phyloP scores from a whole-genome alignment of 2,888 invertebrate genomes.

The Trichopoda pennipes region DNA sequence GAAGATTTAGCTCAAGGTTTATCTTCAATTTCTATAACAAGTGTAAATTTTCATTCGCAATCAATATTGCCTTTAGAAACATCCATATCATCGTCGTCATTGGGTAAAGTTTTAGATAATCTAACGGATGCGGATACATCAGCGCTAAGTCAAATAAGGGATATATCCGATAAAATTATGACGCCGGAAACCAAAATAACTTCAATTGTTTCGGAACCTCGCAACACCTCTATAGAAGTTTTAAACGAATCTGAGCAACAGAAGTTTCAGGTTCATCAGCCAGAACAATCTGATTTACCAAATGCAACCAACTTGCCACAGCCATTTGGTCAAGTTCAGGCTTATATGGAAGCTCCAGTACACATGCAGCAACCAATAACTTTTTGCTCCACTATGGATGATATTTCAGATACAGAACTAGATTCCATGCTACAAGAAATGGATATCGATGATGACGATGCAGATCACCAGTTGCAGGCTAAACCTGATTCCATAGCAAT shows the following conservation, averaged over 20 bases:
- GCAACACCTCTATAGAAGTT: conserved; percentile 53
- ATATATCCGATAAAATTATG: conserved; percentile 40
- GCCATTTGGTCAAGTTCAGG: conserved; percentile 35
- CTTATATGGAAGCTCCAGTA: conserved; percentile 8
- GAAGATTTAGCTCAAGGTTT: conserved; percentile 78
- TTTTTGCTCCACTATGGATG: conserved; percentile 81
- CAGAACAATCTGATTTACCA: conserved; percentile 18
- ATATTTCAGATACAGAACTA: conserved; percentile 81
- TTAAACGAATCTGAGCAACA: conserved; percentile 43
- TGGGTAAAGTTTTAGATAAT: conserved; percentile 75
- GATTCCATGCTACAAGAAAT: conserved; percentile 81
- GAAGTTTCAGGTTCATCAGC: not conserved
- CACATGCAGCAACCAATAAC: conserved; percentile 75
- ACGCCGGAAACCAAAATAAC: conserved; percentile 13
- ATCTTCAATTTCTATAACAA: conserved; percentile 79
- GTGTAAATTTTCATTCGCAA: conserved; percentile 72
- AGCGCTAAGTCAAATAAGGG: conserved; percentile 66
- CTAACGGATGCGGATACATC: conserved; percentile 73
- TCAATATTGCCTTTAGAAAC: conserved; percentile 74
- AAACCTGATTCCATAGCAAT: conserved; percentile 20
- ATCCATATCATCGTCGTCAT: conserved; percentile 73
- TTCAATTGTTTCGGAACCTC: conserved; percentile 36
- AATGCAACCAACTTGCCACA: conserved; percentile 44
- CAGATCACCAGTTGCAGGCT: conserved; percentile 22
- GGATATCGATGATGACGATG: conserved; percentile 75